Conservation (phyloP, 2,888 invertebrate species). For the Watsonalla binaria region DNA sequence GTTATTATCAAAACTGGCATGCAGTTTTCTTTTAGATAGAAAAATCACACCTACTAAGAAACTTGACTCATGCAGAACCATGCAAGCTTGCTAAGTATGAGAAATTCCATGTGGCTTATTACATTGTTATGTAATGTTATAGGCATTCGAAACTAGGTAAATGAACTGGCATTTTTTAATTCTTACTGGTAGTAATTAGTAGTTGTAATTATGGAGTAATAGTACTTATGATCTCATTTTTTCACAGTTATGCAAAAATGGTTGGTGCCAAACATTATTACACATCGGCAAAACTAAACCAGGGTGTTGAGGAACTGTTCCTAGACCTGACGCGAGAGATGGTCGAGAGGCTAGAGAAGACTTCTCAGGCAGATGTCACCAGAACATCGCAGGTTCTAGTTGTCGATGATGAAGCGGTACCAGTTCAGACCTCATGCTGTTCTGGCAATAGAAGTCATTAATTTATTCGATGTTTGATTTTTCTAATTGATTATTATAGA, state of each 20-base stretch:
- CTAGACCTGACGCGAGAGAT: conserved; percentile 88
- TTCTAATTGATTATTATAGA: conserved; percentile 1
- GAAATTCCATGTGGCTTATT: too few species aligned
- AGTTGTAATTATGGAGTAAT: too few species aligned
- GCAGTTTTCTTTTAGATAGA: too few species aligned
- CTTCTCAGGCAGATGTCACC: conserved; percentile 37
- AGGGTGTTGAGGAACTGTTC: conserved; percentile 95
- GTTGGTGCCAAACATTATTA: conserved; percentile 96
- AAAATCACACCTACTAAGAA: too few species aligned
- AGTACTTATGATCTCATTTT: conserved; percentile 7
- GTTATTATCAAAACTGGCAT: too few species aligned
- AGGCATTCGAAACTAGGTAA: too few species aligned
- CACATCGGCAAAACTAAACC: conserved; percentile 95
- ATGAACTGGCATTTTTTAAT: too few species aligned
- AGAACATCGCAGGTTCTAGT: conserved; percentile 57
- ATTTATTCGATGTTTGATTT: conserved; percentile 3
- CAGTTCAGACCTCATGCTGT: conserved; percentile 55
- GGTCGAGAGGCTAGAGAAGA: conserved; percentile 71
- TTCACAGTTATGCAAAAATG: conserved; percentile 89
- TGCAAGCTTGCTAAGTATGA: too few species aligned
- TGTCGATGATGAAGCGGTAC: conserved; percentile 61
- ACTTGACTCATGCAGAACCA: too few species aligned
- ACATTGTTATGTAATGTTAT: too few species aligned
- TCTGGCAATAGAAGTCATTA: conserved; percentile 43
- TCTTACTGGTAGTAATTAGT: too few species aligned